Conservation (phyloP, 1,140 invertebrate species). For the Dufourea novaeangliae region DNA sequence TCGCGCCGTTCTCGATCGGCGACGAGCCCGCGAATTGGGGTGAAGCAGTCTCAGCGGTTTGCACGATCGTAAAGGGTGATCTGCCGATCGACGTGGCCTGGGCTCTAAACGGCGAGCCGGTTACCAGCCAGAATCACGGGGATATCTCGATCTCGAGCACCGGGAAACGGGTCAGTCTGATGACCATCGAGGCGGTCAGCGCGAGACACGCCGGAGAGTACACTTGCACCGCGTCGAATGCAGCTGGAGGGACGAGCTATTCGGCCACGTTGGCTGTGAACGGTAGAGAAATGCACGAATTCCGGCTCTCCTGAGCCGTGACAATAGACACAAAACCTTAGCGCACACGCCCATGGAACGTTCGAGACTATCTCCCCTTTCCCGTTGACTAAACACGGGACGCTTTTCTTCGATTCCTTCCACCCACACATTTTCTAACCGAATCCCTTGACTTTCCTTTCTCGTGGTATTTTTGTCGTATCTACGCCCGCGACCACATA, state of each 20-base stretch:
- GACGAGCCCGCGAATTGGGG: conserved; percentile 84
- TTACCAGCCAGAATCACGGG: conserved; percentile 57
- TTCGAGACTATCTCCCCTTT: conserved; percentile 16
- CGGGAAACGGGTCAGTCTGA: conserved; percentile 86
- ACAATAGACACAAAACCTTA: conserved; percentile 27
- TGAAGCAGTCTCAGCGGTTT: conserved; percentile 84
- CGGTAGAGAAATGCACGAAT: conserved; percentile 80
- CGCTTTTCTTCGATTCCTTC: neutral
- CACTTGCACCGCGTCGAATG: conserved; percentile 89
- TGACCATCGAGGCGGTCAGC: conserved; percentile 89
- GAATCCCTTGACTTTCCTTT: too few relatives aligned
- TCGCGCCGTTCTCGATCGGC: conserved; percentile 83
- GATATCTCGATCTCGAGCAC: conserved; percentile 65
- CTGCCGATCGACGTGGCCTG: conserved; percentile 85
- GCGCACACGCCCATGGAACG: neutral
- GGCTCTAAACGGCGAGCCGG: conserved; percentile 83
- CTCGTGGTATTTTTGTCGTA: neutral
- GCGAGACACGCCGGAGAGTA: conserved; percentile 90
- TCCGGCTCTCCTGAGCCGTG: conserved; percentile 1
- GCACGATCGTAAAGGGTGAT: conserved; percentile 87
- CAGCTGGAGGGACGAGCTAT: conserved; percentile 85
- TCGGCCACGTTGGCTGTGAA: conserved; percentile 87
- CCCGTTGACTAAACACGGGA: conserved; percentile 1
- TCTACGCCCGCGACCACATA: neutral
- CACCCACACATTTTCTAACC: neutral